phyloP scores from a whole-genome alignment of 2,113 vertebrate species.

The Aplodontia rufa region DNA sequence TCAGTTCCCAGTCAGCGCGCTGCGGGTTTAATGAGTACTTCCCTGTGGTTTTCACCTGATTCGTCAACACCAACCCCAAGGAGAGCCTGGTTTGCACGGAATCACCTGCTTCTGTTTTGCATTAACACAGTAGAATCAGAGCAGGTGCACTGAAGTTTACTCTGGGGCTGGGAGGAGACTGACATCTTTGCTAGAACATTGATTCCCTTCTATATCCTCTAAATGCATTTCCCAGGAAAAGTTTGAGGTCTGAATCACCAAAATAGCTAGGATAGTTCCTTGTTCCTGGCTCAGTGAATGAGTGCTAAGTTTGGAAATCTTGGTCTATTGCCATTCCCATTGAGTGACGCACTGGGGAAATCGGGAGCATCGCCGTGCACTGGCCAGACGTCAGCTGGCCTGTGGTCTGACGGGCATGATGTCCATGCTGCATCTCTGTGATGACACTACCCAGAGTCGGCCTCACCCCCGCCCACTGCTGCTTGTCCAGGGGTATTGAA shows the following conservation, averaged over 20 bases:
- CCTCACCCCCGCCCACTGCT: not conserved
- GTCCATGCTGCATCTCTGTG: not conserved
- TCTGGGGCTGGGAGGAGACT: not conserved
- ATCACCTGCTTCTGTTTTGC: not conserved
- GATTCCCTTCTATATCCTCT: not conserved
- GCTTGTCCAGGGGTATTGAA: not conserved
- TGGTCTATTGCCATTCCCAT: not conserved
- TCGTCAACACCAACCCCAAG: not conserved
- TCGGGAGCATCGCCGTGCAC: not conserved
- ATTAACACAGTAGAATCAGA: not conserved
- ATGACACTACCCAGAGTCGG: not conserved
- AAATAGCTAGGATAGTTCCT: not conserved
- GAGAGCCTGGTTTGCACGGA: not conserved
- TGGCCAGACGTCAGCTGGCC: not conserved
- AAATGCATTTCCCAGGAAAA: constrained; percentile 7
- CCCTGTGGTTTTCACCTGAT: not conserved
- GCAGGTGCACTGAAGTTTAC: not conserved
- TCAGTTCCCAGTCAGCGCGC: not conserved
- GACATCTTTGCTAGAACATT: not conserved
- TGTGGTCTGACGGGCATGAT: not conserved
- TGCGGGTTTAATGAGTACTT: not conserved
- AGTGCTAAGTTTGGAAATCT: constrained; percentile 34
- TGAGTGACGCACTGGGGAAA: not conserved
- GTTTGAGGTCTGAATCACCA: not conserved
- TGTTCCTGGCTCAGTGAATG: not conserved